phyloP scores from a whole-genome alignment of 2,113 vertebrate genomes.

The Sceloporus tristichus region DNA sequence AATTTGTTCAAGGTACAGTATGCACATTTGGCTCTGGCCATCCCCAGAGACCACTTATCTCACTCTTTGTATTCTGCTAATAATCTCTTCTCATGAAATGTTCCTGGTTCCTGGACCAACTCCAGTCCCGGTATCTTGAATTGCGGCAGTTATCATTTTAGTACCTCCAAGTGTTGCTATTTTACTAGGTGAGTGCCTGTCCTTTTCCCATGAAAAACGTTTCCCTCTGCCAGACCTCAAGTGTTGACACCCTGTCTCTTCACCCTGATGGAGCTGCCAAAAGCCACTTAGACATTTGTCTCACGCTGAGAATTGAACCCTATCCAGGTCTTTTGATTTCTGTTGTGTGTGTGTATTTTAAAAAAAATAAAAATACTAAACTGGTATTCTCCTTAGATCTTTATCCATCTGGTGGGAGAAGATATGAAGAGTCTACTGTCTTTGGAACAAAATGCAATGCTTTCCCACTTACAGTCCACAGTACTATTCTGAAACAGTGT shows the following conservation, averaged over 20 bases:
- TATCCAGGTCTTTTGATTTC: conserved; percentile 70
- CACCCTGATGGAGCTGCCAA: conserved; percentile 63
- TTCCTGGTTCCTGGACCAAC: rapidly evolving
- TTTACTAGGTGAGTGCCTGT: conserved; percentile 63
- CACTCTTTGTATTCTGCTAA: rapidly evolving
- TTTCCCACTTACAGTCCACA: background rate
- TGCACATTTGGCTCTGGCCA: rapidly evolving
- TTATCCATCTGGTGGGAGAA: background rate
- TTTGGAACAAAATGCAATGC: background rate
- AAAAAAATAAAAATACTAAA: background rate
- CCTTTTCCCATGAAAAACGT: conserved; percentile 31
- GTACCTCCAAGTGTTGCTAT: conserved; percentile 59
- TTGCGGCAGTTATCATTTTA: rapidly evolving
- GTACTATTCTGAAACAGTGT: background rate
- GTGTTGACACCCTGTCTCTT: conserved; percentile 59
- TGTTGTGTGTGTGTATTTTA: background rate
- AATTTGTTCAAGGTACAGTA: rapidly evolving
- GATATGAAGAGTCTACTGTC: background rate
- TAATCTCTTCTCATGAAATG: background rate
- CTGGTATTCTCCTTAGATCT: background rate
- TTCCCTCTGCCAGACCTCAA: conserved; percentile 61
- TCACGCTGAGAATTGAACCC: conserved; percentile 70
- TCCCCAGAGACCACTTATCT: rapidly evolving
- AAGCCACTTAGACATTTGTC: conserved; percentile 59
- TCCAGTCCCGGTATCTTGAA: background rate